Evolutionary conservation across 2,797 vertebrate species (phyloP).

Genomic region (Chiloscyllium punctatum): DNA sequence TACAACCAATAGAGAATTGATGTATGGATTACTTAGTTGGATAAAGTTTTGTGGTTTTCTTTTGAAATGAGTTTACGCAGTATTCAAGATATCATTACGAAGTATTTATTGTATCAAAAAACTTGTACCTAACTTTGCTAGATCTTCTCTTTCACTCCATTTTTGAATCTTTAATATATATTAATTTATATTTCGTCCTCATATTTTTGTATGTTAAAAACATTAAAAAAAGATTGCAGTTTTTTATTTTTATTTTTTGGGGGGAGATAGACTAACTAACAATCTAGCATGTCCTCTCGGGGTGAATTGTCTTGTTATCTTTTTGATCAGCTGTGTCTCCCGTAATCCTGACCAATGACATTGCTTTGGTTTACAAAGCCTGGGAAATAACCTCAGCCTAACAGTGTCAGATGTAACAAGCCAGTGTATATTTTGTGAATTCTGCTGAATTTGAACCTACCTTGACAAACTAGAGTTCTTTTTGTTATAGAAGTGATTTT

Average conservation of each 20-base stretch:
- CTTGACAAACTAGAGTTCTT: conserved; percentile 59
- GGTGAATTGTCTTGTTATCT: conserved; percentile 62
- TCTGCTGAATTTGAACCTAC: conserved; percentile 75
- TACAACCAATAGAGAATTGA: conserved; percentile 71
- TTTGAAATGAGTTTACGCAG: conserved; percentile 64
- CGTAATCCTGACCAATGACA: conserved; percentile 69
- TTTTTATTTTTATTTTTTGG: conserved; percentile 54
- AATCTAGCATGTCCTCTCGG: conserved; percentile 70
- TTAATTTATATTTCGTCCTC: conserved; percentile 99
- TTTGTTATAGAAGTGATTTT: conserved; percentile 67
- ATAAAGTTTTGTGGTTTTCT: conserved; percentile 48
- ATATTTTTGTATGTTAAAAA: conserved; percentile 91
- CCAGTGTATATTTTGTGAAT: conserved; percentile 77
- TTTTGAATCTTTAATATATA: conserved; percentile 99
- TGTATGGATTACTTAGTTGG: conserved; percentile 70
- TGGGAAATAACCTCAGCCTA: conserved; percentile 73
- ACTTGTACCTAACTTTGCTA: conserved; percentile 88
- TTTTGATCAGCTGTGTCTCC: conserved; percentile 54
- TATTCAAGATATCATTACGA: conserved; percentile 73
- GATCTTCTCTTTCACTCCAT: conserved; percentile 77
- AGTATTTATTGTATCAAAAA: conserved; percentile 99
- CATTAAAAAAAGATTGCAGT: conserved; percentile 60
- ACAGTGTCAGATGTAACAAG: conserved; percentile 68
- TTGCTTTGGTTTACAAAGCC: conserved; percentile 70
- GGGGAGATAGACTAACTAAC: conserved; percentile 84